Conservation (phyloP, 2,888 invertebrate species). For the Tuta absoluta region DNA sequence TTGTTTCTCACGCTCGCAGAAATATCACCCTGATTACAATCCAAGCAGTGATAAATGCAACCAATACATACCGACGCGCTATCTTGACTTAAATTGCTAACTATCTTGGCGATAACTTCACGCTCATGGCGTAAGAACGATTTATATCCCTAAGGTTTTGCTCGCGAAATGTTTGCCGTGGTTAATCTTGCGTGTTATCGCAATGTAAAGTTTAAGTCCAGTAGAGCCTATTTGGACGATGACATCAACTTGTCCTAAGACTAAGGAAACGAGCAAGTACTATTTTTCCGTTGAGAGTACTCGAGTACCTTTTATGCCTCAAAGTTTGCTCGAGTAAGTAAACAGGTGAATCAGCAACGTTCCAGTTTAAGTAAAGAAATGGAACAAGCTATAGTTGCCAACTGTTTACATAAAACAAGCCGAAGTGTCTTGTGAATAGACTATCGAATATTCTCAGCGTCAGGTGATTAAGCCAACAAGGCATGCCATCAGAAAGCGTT, state of each 20-base stretch:
- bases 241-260: conserved; percentile 42
- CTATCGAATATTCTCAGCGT: conserved; percentile 14
- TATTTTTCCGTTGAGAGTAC: conserved; percentile 34
- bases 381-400: conserved; percentile 50
- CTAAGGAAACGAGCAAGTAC: conserved; percentile 28
- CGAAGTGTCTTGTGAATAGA: not conserved
- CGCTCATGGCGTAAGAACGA: conserved; percentile 3
- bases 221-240: conserved; percentile 37
- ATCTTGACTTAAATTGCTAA: conserved; percentile 27
- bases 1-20: conserved; percentile 71
- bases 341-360: conserved; percentile 68
- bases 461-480: not conserved
- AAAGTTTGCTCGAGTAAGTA: conserved; percentile 46
- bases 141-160: conserved; percentile 17
- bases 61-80: conserved; percentile 39
- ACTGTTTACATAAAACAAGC: conserved; percentile 59
- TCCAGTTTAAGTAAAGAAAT: conserved; percentile 50
- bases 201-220: conserved; percentile 13
- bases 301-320: conserved; percentile 45
- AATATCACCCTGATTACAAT: conserved; percentile 64
- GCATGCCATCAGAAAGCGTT: conserved; percentile 5
- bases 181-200: conserved; percentile 24
- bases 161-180: not conserved
- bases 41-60: conserved; percentile 64
- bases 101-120: conserved; percentile 21